phyloP scores from a whole-genome alignment of 2,797 vertebrate species.

The Parotocinclus haroldoi region DNA sequence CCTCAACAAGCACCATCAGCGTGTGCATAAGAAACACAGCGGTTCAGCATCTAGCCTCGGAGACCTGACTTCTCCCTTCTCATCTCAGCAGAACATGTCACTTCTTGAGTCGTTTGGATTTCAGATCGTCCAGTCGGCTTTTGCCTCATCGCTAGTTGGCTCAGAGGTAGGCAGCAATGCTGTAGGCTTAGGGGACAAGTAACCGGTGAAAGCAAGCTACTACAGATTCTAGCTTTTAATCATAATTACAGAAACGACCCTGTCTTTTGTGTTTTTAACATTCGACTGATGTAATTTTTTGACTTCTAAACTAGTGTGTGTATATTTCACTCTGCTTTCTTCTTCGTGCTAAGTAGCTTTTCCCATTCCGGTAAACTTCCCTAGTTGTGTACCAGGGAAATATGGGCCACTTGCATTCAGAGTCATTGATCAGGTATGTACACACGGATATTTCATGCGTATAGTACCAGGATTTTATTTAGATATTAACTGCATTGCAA shows the following conservation, averaged over 20 bases:
- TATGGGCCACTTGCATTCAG: too few relatives aligned
- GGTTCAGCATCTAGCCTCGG: constrained; percentile 76
- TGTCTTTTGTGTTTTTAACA: too few relatives aligned
- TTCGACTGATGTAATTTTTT: too few relatives aligned
- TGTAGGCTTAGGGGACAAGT: constrained; percentile 91
- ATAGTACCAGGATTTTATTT: too few relatives aligned
- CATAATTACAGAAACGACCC: too few relatives aligned
- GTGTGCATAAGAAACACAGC: constrained; percentile 84
- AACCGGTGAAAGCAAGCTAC: constrained; percentile 50
- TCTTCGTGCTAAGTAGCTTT: constrained; percentile 25
- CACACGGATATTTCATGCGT: too few relatives aligned
- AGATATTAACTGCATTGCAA: too few relatives aligned
- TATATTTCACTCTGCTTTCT: constrained; percentile 29
- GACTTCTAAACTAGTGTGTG: background rate
- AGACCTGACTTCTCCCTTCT: constrained; percentile 86
- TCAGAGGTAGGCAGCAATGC: constrained; percentile 89
- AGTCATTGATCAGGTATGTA: too few relatives aligned
- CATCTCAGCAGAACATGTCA: constrained; percentile 97
- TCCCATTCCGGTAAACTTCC: constrained; percentile 4
- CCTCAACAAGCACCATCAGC: constrained; percentile 98
- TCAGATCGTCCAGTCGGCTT: constrained; percentile 98
- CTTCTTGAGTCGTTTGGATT: constrained; percentile 90
- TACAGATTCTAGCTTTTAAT: background rate
- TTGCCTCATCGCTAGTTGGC: constrained; percentile 93
- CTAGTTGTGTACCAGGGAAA: background rate